A percentile compares a stretch with the other conserved stretches of the same genome.
phyloP scores from a whole-genome alignment of 1,140 invertebrate species.

The Drosophila punjabiensis region DNA sequence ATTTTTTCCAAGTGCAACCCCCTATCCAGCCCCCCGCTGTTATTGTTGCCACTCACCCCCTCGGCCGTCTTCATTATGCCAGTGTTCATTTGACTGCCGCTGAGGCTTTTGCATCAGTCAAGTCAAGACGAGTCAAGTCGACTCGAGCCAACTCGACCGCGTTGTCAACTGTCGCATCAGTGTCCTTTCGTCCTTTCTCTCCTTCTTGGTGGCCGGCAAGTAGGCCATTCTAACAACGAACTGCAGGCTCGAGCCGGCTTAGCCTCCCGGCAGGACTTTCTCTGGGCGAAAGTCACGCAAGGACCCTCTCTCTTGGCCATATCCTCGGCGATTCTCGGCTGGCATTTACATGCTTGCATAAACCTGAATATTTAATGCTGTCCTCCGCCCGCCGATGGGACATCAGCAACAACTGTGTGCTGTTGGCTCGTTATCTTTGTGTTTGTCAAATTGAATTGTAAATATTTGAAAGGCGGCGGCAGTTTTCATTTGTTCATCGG shows the following conservation, averaged over 20 bases:
- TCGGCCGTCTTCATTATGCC: conserved; percentile 54
- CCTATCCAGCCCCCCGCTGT: not conserved
- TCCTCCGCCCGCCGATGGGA: conserved; percentile 7
- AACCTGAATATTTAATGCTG: conserved; percentile 72
- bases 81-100: conserved; percentile 62
- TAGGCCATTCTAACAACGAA: conserved; percentile 67
- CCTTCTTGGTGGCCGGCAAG: conserved; percentile 45
- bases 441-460: conserved; percentile 75
- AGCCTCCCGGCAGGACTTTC: conserved; percentile 14
- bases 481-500: conserved; percentile 11
- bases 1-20: conserved; percentile 17
- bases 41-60: conserved; percentile 14
- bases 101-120: conserved; percentile 58
- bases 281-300: conserved; percentile 63
- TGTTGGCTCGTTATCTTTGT: conserved; percentile 73
- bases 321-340: conserved; percentile 29
- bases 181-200: not conserved
- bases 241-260: conserved; percentile 21
- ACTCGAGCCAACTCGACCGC: conserved; percentile 65
- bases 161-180: conserved; percentile 56
- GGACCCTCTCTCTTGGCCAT: conserved; percentile 28
- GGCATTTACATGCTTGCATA: conserved; percentile 81
- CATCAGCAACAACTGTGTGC: conserved; percentile 39
- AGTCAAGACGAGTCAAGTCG: conserved; percentile 57
- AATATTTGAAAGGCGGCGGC: conserved; percentile 66